Evolutionary conservation across 2,797 vertebrate species (phyloP), one percentile per base, ranked within the genome.

Genomic region (Eremophila alpestris): DNA sequence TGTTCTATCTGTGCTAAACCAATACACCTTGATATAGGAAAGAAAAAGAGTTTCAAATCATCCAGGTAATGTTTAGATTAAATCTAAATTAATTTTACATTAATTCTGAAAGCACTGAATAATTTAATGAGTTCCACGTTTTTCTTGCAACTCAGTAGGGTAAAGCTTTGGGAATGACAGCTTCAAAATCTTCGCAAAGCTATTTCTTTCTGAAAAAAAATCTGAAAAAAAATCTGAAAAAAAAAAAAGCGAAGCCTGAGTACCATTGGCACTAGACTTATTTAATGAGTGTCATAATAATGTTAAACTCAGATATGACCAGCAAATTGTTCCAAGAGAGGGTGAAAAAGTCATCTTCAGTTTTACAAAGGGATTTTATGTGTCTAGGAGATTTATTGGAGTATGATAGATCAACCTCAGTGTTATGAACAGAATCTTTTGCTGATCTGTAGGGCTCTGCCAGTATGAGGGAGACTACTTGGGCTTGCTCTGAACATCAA

Each of bases 261-360:
- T 40, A 23, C 1, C 11, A 13, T 4, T 30, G 5, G 2, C 4
- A 62, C 5, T 16, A 20, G 21, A 26, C 29, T 51, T 32, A n/a
- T 76, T 73, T 56, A 75, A 55, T 0, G 0, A 48, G 7, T 12
- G 2, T 32, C 1, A 0, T 21, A 41, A 29, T 3, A 90, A 17
- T 11, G 11, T n/a, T 60, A 49, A 41, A 45, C 6, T 45, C 20
- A 16, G 5, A 41, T 48, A 46, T 1, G 0, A 75, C 10, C 32
- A 27, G 19, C 52, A 70, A 76, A 71, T 14, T 32, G 13, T 51
- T 83, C 81, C 32, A 71, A 58, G 27, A 36, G 74, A n/a, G 10
- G 6, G 9, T 62, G 7, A 40, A 74, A 70, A 74, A 63, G 1
- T 27, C 5, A 60, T 27, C 9, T 58, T 67, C 5, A 16, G 2